Conservation (phyloP, 2,113 vertebrate genomes). For the Anoplopoma fimbria region DNA sequence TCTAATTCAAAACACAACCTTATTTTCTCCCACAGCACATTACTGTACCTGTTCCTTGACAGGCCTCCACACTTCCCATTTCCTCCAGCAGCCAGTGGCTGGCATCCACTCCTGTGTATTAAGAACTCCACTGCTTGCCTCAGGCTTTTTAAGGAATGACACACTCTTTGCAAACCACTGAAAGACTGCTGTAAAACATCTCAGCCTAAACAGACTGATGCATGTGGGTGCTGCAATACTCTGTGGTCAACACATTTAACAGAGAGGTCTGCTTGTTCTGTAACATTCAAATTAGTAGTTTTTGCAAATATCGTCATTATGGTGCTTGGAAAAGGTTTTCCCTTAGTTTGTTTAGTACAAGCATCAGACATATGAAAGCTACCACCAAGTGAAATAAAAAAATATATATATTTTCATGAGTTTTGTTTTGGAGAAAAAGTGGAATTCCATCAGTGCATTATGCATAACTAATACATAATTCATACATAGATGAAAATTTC, state of each 20-base stretch:
- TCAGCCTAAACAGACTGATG: constrained; percentile 64
- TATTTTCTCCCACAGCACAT: constrained; percentile 43
- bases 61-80: constrained; percentile 35
- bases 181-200: constrained; percentile 68
- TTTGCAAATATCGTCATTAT: constrained; percentile 25
- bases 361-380: constrained; percentile 23
- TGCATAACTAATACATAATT: constrained; percentile 83
- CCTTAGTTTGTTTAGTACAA: constrained; percentile 8
- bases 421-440: constrained; percentile 71
- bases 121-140: constrained; percentile 59
- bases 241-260: constrained; percentile 38
- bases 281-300: background rate
- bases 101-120: constrained; percentile 46
- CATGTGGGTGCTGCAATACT: constrained; percentile 45
- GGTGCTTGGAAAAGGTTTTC: constrained; percentile 25
- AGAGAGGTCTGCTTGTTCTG: constrained; percentile 18
- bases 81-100: constrained; percentile 34
- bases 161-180: constrained; percentile 63
- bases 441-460: constrained; percentile 76
- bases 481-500: constrained; percentile 81
- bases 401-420: constrained; percentile 51
- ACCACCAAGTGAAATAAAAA: constrained; percentile 41
- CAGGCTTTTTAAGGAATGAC: constrained; percentile 71
- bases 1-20: constrained; percentile 41
- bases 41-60: constrained; percentile 46